A percentile compares a stretch with the other conserved stretches of the same genome.
Evolutionary conservation across 2,888 invertebrate genomes (phyloP).

Genomic region (Eulithis prunata): DNA sequence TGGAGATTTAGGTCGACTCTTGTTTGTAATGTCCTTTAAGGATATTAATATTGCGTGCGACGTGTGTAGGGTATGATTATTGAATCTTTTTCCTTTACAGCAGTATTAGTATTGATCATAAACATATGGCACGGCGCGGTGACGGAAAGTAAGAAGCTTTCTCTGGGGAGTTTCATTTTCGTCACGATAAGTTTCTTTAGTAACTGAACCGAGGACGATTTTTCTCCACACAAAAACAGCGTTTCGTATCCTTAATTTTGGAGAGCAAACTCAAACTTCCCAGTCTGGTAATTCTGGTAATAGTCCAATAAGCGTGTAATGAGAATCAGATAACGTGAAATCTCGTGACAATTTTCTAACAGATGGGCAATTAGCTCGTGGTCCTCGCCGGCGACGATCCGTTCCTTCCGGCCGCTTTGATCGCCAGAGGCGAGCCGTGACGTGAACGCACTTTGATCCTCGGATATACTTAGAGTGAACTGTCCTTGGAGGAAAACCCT

Average conservation of each 20-base stretch:
- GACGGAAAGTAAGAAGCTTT: no score
- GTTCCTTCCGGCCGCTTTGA: constrained; percentile 14
- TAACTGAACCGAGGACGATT: no score
- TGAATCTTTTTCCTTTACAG: neutral
- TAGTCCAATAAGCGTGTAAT: constrained; percentile 4
- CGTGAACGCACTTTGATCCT: constrained; percentile 13
- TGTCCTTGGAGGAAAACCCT: neutral
- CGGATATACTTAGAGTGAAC: neutral
- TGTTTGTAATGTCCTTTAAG: neutral
- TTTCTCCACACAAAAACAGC: no score
- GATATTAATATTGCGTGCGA: neutral
- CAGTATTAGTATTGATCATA: no score
- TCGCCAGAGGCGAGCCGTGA: neutral
- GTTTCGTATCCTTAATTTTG: no score
- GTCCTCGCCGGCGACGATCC: constrained; percentile 4
- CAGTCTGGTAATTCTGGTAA: no score
- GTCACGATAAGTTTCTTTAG: no score
- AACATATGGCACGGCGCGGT: no score
- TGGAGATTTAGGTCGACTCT: constrained; percentile 2
- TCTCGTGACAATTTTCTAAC: constrained; percentile 2
- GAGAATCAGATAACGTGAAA: constrained; percentile 8
- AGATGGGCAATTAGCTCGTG: constrained; percentile 13
- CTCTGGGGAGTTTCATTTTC: no score
- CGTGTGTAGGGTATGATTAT: neutral
- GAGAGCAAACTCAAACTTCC: no score